phyloP scores from a whole-genome alignment of 2,113 vertebrate species.

The Lates calcarifer region DNA sequence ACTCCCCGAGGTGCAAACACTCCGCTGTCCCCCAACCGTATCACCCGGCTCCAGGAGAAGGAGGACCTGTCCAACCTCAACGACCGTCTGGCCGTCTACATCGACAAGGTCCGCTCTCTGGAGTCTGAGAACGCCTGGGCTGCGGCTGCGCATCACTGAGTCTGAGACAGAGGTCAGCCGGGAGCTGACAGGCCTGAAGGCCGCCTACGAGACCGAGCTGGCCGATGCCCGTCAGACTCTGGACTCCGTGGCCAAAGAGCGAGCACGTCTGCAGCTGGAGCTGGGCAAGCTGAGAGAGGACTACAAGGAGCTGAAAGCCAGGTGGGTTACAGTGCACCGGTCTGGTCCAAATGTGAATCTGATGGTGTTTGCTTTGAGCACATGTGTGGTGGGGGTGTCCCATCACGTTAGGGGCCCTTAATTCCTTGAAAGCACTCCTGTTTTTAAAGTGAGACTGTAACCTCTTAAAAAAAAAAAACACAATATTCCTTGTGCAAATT shows the following conservation, averaged over 20 bases:
- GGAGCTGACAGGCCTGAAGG: constrained; percentile 94
- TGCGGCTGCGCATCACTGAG: constrained; percentile 95
- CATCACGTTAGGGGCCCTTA: background rate
- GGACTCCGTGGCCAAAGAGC: constrained; percentile 97
- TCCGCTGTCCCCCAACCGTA: constrained; percentile 91
- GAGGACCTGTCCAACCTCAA: constrained; percentile 97
- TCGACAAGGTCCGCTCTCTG: constrained; percentile 96
- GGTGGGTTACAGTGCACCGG: constrained; percentile 80
- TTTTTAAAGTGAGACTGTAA: fast-evolving
- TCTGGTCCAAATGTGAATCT: background rate
- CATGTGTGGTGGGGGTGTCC: background rate
- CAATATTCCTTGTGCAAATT: too few species aligned
- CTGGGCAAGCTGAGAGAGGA: constrained; percentile 93
- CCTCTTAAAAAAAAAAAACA: background rate
- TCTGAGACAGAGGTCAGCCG: constrained; percentile 95
- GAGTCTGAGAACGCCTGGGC: constrained; percentile 94
- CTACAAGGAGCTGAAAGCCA: constrained; percentile 94
- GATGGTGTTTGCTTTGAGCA: background rate
- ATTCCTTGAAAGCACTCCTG: constrained; percentile 6
- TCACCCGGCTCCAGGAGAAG: constrained; percentile 97
- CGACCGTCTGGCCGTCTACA: constrained; percentile 95
- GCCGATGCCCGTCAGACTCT: constrained; percentile 96
- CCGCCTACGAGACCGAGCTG: constrained; percentile 94
- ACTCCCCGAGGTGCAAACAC: constrained; percentile 80
- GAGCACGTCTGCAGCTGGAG: constrained; percentile 95